Percentiles rank a stretch among this genome's conserved stretches.
phyloP scores from a whole-genome alignment of 2,797 vertebrate genomes.

The Clarias pachynema region DNA sequence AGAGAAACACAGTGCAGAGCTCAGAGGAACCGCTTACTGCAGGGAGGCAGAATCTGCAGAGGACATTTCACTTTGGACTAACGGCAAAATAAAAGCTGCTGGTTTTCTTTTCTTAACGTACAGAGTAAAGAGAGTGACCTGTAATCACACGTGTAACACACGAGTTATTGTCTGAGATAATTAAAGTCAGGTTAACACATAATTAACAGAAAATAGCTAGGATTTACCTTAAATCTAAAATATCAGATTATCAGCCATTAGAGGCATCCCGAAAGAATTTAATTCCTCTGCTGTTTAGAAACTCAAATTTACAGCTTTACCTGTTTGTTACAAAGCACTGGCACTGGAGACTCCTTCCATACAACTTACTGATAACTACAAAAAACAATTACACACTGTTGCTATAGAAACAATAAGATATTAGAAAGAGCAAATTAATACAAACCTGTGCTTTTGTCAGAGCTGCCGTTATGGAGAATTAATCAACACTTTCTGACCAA shows the following conservation, averaged over 20 bases:
- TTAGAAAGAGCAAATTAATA: not conserved
- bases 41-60: not conserved
- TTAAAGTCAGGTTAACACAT: not conserved
- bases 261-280: not conserved
- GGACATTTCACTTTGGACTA: not conserved
- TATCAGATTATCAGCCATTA: not conserved
- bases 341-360: not conserved
- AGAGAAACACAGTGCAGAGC: constrained; percentile 25
- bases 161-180: not conserved
- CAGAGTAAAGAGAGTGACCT: not conserved
- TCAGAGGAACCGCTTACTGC: constrained; percentile 27
- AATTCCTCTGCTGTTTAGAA: not conserved
- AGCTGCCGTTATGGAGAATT: not conserved
- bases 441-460: not conserved
- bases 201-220: not conserved
- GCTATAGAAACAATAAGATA: not conserved
- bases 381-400: not conserved
- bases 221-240: not conserved
- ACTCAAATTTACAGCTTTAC: not conserved
- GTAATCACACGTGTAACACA: not conserved
- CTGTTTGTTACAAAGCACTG: not conserved
- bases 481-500: not conserved
- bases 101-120: not conserved
- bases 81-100: not conserved
- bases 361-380: not conserved